Conservation (phyloP, 2,113 vertebrate species). For the Taurulus bubalis region DNA sequence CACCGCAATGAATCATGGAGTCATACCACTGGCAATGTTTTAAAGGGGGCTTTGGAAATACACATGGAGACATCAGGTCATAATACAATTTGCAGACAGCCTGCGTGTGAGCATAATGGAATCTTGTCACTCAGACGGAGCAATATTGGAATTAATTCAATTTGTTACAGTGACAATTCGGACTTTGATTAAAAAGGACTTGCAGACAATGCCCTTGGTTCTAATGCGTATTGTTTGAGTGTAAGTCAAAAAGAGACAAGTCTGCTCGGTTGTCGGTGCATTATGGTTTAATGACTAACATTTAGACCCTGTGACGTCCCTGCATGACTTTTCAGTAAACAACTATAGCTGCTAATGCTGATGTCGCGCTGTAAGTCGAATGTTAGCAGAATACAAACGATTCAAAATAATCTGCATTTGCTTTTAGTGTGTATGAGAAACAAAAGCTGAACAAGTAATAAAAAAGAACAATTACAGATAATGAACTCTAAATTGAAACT, state of each 20-base stretch:
- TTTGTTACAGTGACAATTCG: slow-evolving; percentile 81
- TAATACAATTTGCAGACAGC: slow-evolving; percentile 80
- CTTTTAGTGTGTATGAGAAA: slow-evolving; percentile 52
- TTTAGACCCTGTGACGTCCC: slow-evolving; percentile 14
- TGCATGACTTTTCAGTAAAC: slow-evolving; percentile 52
- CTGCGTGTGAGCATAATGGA: slow-evolving; percentile 78
- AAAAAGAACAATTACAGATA: slow-evolving; percentile 61
- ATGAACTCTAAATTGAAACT: slow-evolving; percentile 59
- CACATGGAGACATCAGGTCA: slow-evolving; percentile 78
- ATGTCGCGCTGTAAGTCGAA: slow-evolving; percentile 26
- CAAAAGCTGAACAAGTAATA: slow-evolving; percentile 46
- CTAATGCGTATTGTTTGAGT: slow-evolving; percentile 73
- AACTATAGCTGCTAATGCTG: slow-evolving; percentile 30
- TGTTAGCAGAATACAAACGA: slow-evolving; percentile 35
- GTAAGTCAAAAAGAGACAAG: slow-evolving; percentile 62
- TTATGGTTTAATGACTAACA: slow-evolving; percentile 44
- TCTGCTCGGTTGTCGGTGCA: slow-evolving; percentile 12
- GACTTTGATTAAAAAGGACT: slow-evolving; percentile 82
- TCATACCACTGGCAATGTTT: slow-evolving; percentile 58
- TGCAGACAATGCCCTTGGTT: slow-evolving; percentile 63
- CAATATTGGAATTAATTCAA: slow-evolving; percentile 84
- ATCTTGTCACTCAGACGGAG: slow-evolving; percentile 82
- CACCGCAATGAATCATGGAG: slow-evolving; percentile 64
- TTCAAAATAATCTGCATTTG: slow-evolving; percentile 50
- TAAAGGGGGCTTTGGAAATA: slow-evolving; percentile 65